These are phyloP conservation scores for Empis livida DNA, from an alignment of 2,888 invertebrate genomes.

Conservation along the genomic window DNA sequence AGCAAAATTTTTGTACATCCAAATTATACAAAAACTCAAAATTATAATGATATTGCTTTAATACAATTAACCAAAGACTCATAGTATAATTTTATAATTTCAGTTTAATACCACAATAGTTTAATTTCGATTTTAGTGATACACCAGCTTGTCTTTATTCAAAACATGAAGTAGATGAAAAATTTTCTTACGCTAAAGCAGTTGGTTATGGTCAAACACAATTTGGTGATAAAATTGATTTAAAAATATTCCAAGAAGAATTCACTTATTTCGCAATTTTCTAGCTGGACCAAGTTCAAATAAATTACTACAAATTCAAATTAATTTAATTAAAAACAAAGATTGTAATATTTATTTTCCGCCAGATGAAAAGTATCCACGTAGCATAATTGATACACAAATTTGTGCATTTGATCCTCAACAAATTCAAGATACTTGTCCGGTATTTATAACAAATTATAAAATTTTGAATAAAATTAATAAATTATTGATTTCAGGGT, in stretches of 20 bases:
- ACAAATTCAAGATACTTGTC: no score
- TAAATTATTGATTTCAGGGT: conserved; percentile 9
- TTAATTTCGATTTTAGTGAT: not conserved
- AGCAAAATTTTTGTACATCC: conserved; percentile 31
- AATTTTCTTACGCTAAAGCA: not conserved
- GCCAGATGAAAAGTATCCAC: not conserved
- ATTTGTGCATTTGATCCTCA: no score
- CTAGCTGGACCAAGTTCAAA: not conserved
- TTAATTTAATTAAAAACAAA: not conserved
- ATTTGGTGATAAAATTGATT: not conserved
- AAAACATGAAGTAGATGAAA: not conserved
- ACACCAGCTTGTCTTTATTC: not conserved
- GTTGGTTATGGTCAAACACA: conserved; percentile 11
- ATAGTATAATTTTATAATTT: no score
- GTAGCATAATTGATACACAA: conserved; percentile 19
- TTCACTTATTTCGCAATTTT: not conserved
- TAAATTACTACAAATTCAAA: not conserved
- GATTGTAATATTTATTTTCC: conserved; percentile 1
- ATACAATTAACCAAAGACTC: conserved; percentile 20
- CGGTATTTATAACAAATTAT: no score
- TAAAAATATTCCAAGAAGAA: not conserved
- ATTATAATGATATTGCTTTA: conserved; percentile 42
- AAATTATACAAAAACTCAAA: conserved; percentile 29
- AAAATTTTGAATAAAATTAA: not conserved
- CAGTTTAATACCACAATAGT: no score